Base-by-base conservation (phyloP, 2,888 invertebrate genomes). In the Meloe dianella region DNA sequence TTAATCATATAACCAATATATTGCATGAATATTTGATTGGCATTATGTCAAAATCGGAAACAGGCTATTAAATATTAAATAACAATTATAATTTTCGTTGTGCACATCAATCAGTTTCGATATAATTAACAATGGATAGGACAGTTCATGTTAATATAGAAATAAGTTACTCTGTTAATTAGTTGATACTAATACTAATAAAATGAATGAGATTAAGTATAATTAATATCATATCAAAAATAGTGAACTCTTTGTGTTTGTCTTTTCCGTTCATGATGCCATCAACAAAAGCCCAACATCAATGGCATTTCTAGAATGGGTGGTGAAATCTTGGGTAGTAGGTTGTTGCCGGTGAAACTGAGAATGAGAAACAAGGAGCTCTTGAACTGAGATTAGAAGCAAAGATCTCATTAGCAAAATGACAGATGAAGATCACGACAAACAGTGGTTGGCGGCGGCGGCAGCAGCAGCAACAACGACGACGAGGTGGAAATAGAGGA, bases 381-480 rank as follows among this genome's bases (percentile, higher is more conserved):
- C 70, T 73, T 69, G 67, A 71, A 70, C 70, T 63, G 66, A 79
- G 80, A 80, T 80, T 78, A 77, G 76, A 75, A 72, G 72, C 73
- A 73, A 77, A 78, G 79, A 82, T 81, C 82, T 82, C 81, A 81
- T 82, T 82, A 82, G 77, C 75, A 74, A 74, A 77, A 79, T 80
- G 82, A 81, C 82, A 82, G 80, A 80, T 81, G 80, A 80, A 80
- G 80, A 81, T 80, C 80, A 76, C 70, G 71, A 35, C 29, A 47
- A n/a, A 72, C 71, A 70, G 74, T 71, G 73, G 59, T 47, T 41
- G 41, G 41, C 17, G 7, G 10, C 35, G 14, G 12, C 35, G 3
- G 5, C 2, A 38, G n/a, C n/a, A 38, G 5, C 38, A 38, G 2
- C 32, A 41, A 3, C 41, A 17, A 41, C 41, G 17, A 41, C 41